Evolutionary conservation across 2,113 vertebrate genomes (phyloP), one percentile per base, ranked within the genome.

Genomic region (Hepsetus odoe): DNA sequence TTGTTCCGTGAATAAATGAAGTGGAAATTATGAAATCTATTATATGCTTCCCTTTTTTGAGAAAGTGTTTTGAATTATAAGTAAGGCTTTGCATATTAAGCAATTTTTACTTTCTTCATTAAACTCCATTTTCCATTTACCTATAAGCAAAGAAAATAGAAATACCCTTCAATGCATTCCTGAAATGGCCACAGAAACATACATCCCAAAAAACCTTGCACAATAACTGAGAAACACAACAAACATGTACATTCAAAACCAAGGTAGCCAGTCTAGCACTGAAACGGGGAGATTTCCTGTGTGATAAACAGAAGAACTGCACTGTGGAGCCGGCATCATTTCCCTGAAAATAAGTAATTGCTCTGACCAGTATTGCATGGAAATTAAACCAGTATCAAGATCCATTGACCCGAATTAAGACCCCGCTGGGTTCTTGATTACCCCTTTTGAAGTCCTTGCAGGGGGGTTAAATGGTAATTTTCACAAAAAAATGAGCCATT

Each of bases 381-480:
- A 79, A 73, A 82, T 76, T 74, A 76, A 76, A 68, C 61, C 59
- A 28, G 58, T 69, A 72, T 84, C 72, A 82, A 72, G 68, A 82
- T 84, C 61, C 35, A 76, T 81, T 82, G 79, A 79, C 76, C 72
- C 46, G 62, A 79, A 84, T 82, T 82, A 82, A 79, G 56, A 46
- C 40, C 83, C 83, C 53, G 83, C 83, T 82, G 83, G 69, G 80
- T 68, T 76, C 69, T 72, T 76, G 80, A 84, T 84, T 76, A 82
- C 72, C 55, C 42, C 61, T 79, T 82, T 67, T 81, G 83, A 81
- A 70, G 80, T 67, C 72, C 53, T 46, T 72, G 76, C 38, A 56
- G 53, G 64, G 72, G 67, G 51, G 65, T 79, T 82, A 81, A 82
- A 84, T 72, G 73, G 67, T 74, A 72, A 79, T 84, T 84, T 81